Conservation (phyloP, 2,888 invertebrate species). For the Parnassius orleans region DNA sequence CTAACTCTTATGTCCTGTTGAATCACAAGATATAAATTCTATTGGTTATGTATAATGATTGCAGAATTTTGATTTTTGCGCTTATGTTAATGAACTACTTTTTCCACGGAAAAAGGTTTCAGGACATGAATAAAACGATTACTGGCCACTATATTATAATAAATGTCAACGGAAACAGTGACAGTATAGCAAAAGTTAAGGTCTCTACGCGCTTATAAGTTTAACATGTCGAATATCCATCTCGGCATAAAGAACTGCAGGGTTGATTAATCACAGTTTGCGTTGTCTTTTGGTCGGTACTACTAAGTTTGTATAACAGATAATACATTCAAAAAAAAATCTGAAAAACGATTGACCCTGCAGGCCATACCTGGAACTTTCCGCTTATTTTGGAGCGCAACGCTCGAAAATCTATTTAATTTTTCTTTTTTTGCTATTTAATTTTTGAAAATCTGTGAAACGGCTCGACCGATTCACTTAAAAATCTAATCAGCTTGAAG, state of each 20-base stretch:
- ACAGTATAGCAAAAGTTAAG: constrained; percentile 47
- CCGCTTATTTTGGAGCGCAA: too few species aligned
- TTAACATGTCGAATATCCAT: constrained; percentile 44
- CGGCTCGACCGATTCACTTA: too few species aligned
- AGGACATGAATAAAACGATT: constrained; percentile 27
- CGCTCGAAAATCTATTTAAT: too few species aligned
- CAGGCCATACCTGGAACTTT: too few species aligned
- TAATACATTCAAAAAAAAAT: too few species aligned
- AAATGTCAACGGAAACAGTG: constrained; percentile 45
- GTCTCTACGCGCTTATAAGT: constrained; percentile 44
- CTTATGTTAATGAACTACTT: background rate
- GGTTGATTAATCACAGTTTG: constrained; percentile 40
- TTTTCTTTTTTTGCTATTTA: too few species aligned
- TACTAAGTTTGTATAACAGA: too few species aligned
- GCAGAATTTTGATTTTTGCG: too few species aligned
- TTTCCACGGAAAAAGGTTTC: constrained; percentile 24
- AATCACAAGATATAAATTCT: constrained; percentile 5
- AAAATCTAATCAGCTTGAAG: too few species aligned
- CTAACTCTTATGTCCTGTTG: constrained; percentile 4
- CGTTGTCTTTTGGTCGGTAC: constrained; percentile 35
- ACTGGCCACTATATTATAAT: constrained; percentile 42
- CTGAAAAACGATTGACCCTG: too few species aligned
- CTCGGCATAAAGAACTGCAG: constrained; percentile 36
- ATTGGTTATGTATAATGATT: background rate
- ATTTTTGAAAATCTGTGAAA: too few species aligned